A percentile compares a stretch with the other conserved stretches of the same genome.
Conservation (phyloP, 2,797 vertebrate species). For the Eupleurogrammus muticus region DNA sequence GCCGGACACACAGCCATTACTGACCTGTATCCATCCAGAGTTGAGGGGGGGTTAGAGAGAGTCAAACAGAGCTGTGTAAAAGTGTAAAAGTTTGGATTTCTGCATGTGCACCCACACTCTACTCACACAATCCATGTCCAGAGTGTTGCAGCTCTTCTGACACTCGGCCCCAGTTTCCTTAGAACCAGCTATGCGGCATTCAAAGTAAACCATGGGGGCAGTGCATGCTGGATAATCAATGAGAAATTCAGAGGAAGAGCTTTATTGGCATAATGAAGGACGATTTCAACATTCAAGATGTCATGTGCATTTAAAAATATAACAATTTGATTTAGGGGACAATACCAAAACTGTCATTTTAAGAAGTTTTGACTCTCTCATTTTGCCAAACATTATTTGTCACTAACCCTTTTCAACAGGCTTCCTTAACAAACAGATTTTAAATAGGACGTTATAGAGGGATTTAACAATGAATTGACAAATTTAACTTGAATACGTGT, state of each 20-base stretch:
- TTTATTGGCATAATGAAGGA: background rate
- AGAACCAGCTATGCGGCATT: slow-evolving; percentile 80
- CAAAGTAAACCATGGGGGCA: slow-evolving; percentile 86
- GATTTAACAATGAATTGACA: background rate
- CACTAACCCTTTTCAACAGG: background rate
- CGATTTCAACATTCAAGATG: background rate
- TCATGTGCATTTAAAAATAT: background rate
- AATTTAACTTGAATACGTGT: background rate
- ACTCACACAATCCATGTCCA: slow-evolving; percentile 93
- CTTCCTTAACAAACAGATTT: background rate
- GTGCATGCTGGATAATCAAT: slow-evolving; percentile 63
- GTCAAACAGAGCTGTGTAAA: background rate
- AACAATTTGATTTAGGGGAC: too few species aligned
- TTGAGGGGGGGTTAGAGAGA: background rate
- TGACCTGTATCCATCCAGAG: slow-evolving; percentile 82
- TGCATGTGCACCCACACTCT: background rate
- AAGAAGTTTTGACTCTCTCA: too few species aligned
- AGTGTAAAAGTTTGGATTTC: background rate
- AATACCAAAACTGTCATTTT: too few species aligned
- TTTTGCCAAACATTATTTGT: too few species aligned
- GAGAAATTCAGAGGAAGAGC: background rate
- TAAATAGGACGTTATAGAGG: background rate
- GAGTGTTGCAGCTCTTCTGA: slow-evolving; percentile 90
- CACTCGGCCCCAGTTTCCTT: slow-evolving; percentile 86
- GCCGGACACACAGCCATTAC: slow-evolving; percentile 87